These are phyloP conservation scores for Chelonus formosanus DNA, from an alignment of 2,888 invertebrate genomes.

Conservation along the genomic window DNA sequence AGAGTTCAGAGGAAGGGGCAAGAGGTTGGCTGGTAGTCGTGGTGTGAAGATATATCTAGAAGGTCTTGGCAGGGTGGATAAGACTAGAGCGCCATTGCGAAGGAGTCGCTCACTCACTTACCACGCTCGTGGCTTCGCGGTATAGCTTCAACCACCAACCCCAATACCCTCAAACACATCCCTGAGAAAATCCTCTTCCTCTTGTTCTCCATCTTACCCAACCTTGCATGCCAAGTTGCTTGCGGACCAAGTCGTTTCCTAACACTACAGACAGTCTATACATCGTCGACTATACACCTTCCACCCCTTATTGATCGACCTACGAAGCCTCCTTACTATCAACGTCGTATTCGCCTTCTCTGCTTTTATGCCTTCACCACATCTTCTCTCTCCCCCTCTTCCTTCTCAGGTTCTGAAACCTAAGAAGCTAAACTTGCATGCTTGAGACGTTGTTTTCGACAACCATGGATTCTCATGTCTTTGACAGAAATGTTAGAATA, in stretches of 20 bases:
- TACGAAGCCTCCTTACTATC: conserved; percentile 20
- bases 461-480: no score
- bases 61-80: conserved; percentile 27
- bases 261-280: conserved; percentile 56
- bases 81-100: conserved; percentile 42
- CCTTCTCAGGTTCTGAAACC: no score
- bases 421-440: no score
- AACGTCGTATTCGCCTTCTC: conserved; percentile 6
- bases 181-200: conserved; percentile 21
- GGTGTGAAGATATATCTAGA: conserved; percentile 42
- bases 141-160: conserved; percentile 48
- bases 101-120: conserved; percentile 58
- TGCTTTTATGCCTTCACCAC: not conserved
- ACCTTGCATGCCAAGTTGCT: conserved; percentile 53
- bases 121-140: conserved; percentile 50
- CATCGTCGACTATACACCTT: conserved; percentile 37
- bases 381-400: no score
- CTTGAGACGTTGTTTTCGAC: no score
- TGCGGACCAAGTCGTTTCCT: conserved; percentile 56
- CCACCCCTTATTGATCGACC: conserved; percentile 24
- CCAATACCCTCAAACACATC: conserved; percentile 43
- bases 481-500: no score
- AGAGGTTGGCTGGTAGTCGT: conserved; percentile 39
- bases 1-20: conserved; percentile 25
- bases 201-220: conserved; percentile 38